Evolutionary conservation across 1,140 invertebrate genomes (phyloP).

Genomic region (Euborellia annulipes): DNA sequence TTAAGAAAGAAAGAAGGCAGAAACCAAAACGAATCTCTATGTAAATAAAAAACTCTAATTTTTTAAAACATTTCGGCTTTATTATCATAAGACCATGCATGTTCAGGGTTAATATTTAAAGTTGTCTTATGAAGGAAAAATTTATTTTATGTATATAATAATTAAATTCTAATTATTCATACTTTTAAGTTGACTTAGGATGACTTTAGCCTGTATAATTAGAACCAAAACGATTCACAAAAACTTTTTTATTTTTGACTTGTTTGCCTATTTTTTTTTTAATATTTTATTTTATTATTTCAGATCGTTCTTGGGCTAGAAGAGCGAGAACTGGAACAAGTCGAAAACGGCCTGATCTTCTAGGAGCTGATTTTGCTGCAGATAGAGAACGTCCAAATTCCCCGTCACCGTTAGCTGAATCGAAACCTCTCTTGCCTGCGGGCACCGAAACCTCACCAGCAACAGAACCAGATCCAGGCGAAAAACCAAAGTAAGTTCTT

Average conservation of each 20-base stretch:
- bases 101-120: too few relatives aligned
- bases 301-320: conserved; percentile 72
- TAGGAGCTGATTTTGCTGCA: conserved; percentile 48
- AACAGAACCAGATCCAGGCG: conserved; percentile 28
- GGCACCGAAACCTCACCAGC: conserved; percentile 30
- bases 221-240: neutral
- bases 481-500: conserved; percentile 28
- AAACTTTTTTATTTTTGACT: too few relatives aligned
- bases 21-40: too few relatives aligned
- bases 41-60: too few relatives aligned
- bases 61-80: too few relatives aligned
- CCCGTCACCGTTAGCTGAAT: conserved; percentile 41
- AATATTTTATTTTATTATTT: neutral
- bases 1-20: too few relatives aligned
- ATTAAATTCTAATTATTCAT: too few relatives aligned
- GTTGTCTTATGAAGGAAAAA: too few relatives aligned
- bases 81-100: too few relatives aligned
- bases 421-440: conserved; percentile 30
- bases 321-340: conserved; percentile 46
- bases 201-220: too few relatives aligned
- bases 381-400: conserved; percentile 58
- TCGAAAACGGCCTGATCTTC: conserved; percentile 46
- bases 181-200: too few relatives aligned
- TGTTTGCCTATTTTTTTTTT: conserved; percentile 1
- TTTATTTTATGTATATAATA: too few relatives aligned